Base-by-base conservation (phyloP, 1,140 invertebrate species). In the Helicoverpa zea region DNA sequence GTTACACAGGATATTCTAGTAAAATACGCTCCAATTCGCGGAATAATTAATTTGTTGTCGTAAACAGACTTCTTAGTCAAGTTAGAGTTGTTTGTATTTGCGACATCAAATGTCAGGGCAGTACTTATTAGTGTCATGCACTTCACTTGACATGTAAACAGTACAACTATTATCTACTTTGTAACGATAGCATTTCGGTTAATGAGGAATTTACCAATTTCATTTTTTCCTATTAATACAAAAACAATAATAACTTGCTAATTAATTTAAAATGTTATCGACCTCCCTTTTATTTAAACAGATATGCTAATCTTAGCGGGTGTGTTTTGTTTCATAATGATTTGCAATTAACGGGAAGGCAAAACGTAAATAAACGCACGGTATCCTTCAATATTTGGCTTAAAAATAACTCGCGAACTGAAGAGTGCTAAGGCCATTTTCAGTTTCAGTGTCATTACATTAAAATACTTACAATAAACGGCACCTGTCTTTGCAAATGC, bases 381-480 rank as follows among this genome's bases (percentile, higher is more conserved):
- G n/a, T 47, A 68, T 74, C 79, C 79, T 80, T 80, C 79, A 66
- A n/a, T 10, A 30, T 56, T 73, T 74, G 58, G 59, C 79, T 35
- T 49, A 68, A 68, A 64, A 81, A 75, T 76, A 81, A 70, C 30
- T 35, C 64, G 72, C 18, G 51, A 59, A 63, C 2, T 74, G 61
- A 76, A 43, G 43, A 16, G 58, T 74, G 13, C 30, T 72, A 73
- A 72, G 80, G 80, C 58, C 76, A 47, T 74, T 77, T 61, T 63
- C 77, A 70, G 52, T 59, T 72, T 66, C 79, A 74, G 59, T 79
- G 51, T 82, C 68, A 78, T 12, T 63, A 43, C 47, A 56, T 58
- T 12, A 10, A 58, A 54, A 43, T 47, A 23, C 54, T 30, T 59
- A 74, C 54, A 9, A 35, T 43, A 54, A 47, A 58, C n/a, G 13